Evolutionary conservation across 2,888 invertebrate genomes (phyloP).

Genomic region (Pachycephus smyrnensis): DNA sequence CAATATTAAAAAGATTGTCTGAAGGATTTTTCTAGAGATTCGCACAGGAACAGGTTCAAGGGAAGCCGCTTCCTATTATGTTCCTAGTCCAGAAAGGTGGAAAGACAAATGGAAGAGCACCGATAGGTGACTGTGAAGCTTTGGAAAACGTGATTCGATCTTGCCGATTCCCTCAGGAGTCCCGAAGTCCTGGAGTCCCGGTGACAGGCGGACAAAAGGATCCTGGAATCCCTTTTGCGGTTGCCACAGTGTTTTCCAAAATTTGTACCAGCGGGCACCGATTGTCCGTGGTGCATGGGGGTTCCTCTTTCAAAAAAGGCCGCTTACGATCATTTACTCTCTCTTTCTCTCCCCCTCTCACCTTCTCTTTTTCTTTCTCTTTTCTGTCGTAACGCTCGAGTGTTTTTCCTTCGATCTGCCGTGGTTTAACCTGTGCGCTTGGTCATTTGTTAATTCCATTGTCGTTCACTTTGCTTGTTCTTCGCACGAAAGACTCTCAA

Average conservation of each 20-base stretch:
- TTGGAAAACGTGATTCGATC: conserved; percentile 23
- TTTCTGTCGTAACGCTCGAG: conserved; percentile 9
- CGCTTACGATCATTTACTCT: conserved; percentile 30
- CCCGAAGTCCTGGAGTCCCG: conserved; percentile 32
- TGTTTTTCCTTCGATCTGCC: not conserved
- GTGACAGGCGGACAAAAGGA: conserved; percentile 60
- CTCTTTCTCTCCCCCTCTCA: conserved; percentile 7
- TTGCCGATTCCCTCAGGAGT: conserved; percentile 6
- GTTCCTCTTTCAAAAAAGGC: conserved; percentile 38
- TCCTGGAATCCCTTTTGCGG: conserved; percentile 45
- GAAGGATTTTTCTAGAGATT: not conserved
- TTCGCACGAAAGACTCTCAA: conserved; percentile 43
- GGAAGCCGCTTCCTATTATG: not conserved
- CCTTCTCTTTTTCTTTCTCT: conserved; percentile 4
- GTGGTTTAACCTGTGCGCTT: conserved; percentile 11
- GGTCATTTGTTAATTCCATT: conserved; percentile 54
- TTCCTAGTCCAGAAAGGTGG: not conserved
- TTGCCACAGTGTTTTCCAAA: conserved; percentile 59
- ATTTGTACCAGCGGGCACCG: conserved; percentile 54
- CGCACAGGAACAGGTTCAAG: not conserved
- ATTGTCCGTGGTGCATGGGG: conserved; percentile 53
- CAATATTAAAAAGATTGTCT: not conserved
- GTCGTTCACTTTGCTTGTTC: conserved; percentile 40
- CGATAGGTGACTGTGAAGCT: conserved; percentile 7
- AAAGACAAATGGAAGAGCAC: not conserved